Conservation (phyloP, 1,140 invertebrate species). For the Radopholus similis region DNA sequence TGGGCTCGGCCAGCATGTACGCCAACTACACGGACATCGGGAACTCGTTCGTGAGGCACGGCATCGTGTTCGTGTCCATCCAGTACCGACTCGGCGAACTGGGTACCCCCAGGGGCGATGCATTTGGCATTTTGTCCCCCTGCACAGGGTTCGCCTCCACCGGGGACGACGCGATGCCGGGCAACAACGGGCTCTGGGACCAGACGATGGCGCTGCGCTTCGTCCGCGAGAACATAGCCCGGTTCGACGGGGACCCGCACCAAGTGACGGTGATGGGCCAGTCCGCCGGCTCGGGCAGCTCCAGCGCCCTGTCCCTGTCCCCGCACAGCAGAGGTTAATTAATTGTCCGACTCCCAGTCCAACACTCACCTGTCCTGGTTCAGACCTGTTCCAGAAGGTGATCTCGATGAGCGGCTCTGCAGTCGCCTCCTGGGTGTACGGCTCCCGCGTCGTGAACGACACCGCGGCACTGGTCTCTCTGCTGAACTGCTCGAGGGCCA, state of each 20-base stretch:
- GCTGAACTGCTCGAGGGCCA: background rate
- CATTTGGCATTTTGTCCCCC: too few relatives aligned
- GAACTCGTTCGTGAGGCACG: slow-evolving; percentile 36
- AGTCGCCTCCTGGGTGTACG: background rate
- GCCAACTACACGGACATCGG: slow-evolving; percentile 22
- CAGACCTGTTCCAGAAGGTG: slow-evolving; percentile 5
- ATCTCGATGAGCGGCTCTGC: slow-evolving; percentile 18
- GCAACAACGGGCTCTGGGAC: slow-evolving; percentile 14
- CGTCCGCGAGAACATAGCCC: slow-evolving; percentile 5
- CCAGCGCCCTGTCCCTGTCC: background rate
- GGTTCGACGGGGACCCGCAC: slow-evolving; percentile 12
- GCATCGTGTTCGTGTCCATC: slow-evolving; percentile 40
- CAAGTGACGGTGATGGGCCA: slow-evolving; percentile 5
- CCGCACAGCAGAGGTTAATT: slow-evolving; percentile 18
- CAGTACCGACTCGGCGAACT: slow-evolving; percentile 38
- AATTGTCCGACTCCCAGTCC: too few relatives aligned
- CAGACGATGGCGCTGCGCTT: slow-evolving; percentile 5
- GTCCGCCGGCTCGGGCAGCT: background rate
- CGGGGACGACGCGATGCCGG: slow-evolving; percentile 6
- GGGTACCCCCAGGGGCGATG: too few relatives aligned
- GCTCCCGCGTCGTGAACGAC: background rate
- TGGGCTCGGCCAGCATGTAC: slow-evolving; percentile 19
- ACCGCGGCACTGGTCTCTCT: background rate
- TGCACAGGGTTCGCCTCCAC: slow-evolving; percentile 10
- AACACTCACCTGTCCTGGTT: background rate